A percentile compares a stretch with the other conserved stretches of the same genome.
Conservation (phyloP, 2,113 vertebrate species). For the Puma concolor region DNA sequence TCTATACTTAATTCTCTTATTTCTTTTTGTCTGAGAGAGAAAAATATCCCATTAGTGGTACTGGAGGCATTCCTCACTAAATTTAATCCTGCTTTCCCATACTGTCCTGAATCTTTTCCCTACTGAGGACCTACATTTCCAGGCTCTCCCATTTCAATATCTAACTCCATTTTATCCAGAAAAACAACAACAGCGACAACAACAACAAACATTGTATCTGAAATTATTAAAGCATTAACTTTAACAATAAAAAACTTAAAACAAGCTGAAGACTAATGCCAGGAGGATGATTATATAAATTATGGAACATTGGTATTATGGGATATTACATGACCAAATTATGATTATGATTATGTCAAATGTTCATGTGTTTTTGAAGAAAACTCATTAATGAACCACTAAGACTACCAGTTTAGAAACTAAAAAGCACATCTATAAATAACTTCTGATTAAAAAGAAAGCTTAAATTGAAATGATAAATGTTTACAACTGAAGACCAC, state of each 20-base stretch:
- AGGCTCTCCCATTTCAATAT: neutral
- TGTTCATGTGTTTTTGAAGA: neutral
- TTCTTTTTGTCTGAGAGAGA: neutral
- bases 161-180: neutral
- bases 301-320: neutral
- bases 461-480: neutral
- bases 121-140: neutral
- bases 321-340: neutral
- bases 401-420: neutral
- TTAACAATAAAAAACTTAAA: constrained; percentile 16
- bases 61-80: neutral
- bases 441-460: neutral
- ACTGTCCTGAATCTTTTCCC: neutral
- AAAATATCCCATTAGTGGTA: neutral
- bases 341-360: neutral
- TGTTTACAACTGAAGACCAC: neutral
- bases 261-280: neutral
- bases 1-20: neutral
- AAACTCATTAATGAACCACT: neutral
- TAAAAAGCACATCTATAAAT: neutral
- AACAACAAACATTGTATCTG: neutral
- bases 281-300: neutral
- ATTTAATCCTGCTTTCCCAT: neutral
- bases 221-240: neutral
- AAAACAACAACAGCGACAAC: neutral